Conservation (phyloP, 2,888 invertebrate genomes). For the Bombyx huttoni region DNA sequence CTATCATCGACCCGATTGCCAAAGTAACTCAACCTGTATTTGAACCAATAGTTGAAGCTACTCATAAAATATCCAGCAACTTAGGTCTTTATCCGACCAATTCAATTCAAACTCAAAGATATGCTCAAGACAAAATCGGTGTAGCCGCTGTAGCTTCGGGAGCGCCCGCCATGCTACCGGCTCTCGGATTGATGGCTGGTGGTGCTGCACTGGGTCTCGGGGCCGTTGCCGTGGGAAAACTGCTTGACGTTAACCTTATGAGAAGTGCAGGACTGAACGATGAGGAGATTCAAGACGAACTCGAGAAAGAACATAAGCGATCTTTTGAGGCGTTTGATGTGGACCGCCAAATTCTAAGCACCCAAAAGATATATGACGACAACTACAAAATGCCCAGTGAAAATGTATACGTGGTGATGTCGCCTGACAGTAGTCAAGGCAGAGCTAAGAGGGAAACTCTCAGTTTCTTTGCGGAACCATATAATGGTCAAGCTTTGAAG, state of each 20-base stretch:
- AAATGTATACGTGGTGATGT: constrained; percentile 66
- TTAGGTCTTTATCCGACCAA: constrained; percentile 74
- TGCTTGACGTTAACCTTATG: constrained; percentile 76
- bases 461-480: constrained; percentile 31
- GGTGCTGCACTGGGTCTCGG: constrained; percentile 87
- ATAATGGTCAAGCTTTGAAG: constrained; percentile 24
- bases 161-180: constrained; percentile 78
- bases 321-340: constrained; percentile 58
- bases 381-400: constrained; percentile 71
- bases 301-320: constrained; percentile 72
- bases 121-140: constrained; percentile 77
- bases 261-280: constrained; percentile 61
- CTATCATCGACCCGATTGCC: constrained; percentile 72
- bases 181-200: constrained; percentile 84
- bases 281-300: constrained; percentile 45
- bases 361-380: constrained; percentile 55
- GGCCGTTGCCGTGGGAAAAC: constrained; percentile 83
- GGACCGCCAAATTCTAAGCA: constrained; percentile 54
- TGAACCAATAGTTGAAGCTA: constrained; percentile 83
- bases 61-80: constrained; percentile 84
- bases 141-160: constrained; percentile 67
- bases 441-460: constrained; percentile 46
- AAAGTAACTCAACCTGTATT: constrained; percentile 76
- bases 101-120: constrained; percentile 52
- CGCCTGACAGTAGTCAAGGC: constrained; percentile 41